phyloP scores from a whole-genome alignment of 2,888 invertebrate genomes.

The Prosapia bicincta region DNA sequence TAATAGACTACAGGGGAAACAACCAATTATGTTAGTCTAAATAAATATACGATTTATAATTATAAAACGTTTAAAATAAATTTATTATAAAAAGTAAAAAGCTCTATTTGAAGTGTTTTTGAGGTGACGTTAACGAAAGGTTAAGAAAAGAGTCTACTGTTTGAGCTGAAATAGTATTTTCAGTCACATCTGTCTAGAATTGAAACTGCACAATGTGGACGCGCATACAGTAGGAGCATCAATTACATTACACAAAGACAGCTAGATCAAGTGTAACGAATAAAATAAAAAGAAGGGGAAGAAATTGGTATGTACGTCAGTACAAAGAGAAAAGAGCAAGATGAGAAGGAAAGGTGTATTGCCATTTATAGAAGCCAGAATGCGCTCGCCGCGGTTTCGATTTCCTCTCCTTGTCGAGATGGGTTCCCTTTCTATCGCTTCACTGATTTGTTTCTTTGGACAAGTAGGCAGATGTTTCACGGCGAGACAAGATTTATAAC shows the following conservation, averaged over 20 bases:
- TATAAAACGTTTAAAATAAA: no score
- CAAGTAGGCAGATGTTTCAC: no score
- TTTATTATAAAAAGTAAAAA: no score
- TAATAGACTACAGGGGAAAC: no score
- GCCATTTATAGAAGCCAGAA: background rate
- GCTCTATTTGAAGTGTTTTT: no score
- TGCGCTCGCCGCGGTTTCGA: background rate
- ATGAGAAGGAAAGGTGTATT: background rate
- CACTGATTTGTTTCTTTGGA: background rate
- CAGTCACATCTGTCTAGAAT: background rate
- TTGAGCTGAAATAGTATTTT: background rate
- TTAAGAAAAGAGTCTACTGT: background rate
- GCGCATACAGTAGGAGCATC: background rate
- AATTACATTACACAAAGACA: background rate
- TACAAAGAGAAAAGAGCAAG: background rate
- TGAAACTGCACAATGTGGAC: background rate
- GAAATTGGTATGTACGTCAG: background rate
- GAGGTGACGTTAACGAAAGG: background rate
- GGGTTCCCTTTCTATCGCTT: background rate
- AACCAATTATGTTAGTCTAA: no score
- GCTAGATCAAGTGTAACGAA: slow-evolving; percentile 2
- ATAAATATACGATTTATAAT: no score
- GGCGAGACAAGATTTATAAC: no score
- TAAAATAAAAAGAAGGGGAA: slow-evolving; percentile 2
- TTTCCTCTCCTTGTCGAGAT: background rate